phyloP scores from a whole-genome alignment of 2,888 invertebrate species.

The Platycnemis pennipes region DNA sequence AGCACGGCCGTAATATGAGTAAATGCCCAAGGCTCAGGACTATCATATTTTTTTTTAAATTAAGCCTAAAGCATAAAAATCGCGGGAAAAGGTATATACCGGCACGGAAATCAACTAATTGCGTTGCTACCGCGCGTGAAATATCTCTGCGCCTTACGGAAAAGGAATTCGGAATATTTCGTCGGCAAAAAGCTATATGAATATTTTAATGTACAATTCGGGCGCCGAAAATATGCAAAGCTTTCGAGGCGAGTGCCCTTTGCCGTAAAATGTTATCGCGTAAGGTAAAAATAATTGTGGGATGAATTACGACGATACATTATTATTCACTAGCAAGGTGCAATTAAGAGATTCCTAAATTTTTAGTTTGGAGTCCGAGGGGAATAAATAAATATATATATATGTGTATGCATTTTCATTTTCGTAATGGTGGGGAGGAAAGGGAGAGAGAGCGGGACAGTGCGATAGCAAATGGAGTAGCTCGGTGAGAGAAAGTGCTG shows the following conservation, averaged over 20 bases:
- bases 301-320: constrained; percentile 5
- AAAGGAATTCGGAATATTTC: neutral
- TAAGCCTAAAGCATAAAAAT: neutral
- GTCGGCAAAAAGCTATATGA: neutral
- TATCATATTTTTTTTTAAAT: too few species aligned
- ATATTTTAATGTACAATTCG: constrained; percentile 19
- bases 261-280: constrained; percentile 14
- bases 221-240: neutral
- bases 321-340: neutral
- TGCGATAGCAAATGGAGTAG: neutral
- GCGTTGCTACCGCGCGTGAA: neutral
- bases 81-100: neutral
- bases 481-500: neutral
- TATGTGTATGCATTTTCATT: constrained; percentile 11
- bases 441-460: neutral
- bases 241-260: neutral
- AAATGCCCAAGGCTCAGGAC: neutral
- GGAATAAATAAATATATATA: neutral
- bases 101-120: neutral
- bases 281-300: constrained; percentile 17
- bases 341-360: neutral
- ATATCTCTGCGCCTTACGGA: neutral
- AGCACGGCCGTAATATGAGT: too few species aligned
- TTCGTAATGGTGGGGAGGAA: neutral
- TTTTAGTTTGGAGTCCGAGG: neutral